These are phyloP conservation scores for Darevskia mixta DNA, from an alignment of 2,797 vertebrate species.

Conservation along the genomic window DNA sequence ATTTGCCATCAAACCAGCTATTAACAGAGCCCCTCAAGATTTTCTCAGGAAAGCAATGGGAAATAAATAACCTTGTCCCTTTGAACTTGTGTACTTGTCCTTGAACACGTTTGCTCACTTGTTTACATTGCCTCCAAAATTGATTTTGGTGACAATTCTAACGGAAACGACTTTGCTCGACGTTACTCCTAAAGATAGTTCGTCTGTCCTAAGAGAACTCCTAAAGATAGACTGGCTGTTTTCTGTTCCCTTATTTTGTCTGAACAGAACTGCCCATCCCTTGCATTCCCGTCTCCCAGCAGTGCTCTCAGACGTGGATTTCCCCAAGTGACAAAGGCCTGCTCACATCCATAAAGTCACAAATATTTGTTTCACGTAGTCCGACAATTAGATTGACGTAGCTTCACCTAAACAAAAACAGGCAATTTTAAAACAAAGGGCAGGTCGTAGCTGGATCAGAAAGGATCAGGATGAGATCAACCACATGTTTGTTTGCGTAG, in stretches of 20 bases:
- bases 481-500: not conserved
- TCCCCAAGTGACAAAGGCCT: not conserved
- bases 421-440: not conserved
- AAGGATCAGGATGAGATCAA: constrained; percentile 23
- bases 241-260: constrained; percentile 31
- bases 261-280: not conserved
- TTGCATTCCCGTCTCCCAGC: not conserved
- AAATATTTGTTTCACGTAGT: not conserved
- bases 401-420: constrained; percentile 7
- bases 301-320: not conserved
- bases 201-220: not conserved
- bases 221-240: constrained; percentile 6
- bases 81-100: constrained; percentile 16
- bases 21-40: constrained; percentile 1
- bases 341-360: not conserved
- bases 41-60: constrained; percentile 24
- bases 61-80: constrained; percentile 3
- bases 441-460: constrained; percentile 9
- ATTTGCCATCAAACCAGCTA: not conserved
- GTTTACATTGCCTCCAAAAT: constrained; percentile 30
- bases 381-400: not conserved
- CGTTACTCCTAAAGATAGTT: not conserved
- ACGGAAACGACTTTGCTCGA: not conserved
- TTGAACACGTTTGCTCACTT: not conserved
- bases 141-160: not conserved